Percentiles rank a stretch among this genome's conserved stretches.
Conservation (phyloP, 2,113 vertebrate species). For the Rhinopomastus cyanomelas region DNA sequence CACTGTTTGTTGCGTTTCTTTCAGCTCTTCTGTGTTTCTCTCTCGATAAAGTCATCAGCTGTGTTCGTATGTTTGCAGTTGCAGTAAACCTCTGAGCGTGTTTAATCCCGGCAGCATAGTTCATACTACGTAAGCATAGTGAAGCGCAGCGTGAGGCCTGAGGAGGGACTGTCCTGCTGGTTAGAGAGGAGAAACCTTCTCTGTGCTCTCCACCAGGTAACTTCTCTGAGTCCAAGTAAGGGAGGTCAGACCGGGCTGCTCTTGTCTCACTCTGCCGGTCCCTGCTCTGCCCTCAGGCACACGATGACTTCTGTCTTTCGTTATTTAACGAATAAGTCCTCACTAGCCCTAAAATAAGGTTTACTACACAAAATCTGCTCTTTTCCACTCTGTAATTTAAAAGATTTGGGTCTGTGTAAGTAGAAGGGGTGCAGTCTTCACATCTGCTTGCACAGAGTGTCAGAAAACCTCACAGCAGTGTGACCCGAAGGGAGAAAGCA, state of each 20-base stretch:
- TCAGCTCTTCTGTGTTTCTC: not conserved
- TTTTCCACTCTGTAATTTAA: not conserved
- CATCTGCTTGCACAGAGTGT: not conserved
- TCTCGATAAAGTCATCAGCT: not conserved
- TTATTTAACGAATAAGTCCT: not conserved
- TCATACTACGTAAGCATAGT: not conserved
- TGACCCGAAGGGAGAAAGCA: not conserved
- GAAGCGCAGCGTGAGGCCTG: not conserved
- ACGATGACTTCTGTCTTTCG: not conserved
- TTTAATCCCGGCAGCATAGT: not conserved
- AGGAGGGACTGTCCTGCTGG: not conserved
- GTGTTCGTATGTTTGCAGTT: constrained; percentile 18
- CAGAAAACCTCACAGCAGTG: not conserved
- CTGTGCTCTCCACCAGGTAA: not conserved
- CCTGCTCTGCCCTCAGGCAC: not conserved
- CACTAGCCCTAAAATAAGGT: not conserved
- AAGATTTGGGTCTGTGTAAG: not conserved
- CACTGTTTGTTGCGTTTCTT: not conserved
- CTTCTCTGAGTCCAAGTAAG: not conserved
- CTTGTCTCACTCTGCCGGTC: not conserved
- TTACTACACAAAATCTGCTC: not conserved
- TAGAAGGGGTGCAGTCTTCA: not conserved
- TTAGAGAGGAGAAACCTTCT: not conserved
- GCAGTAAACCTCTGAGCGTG: not conserved
- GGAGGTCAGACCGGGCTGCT: not conserved